Evolutionary conservation across 2,888 invertebrate genomes (phyloP).

Genomic region (Drosophila hamatofila): DNA sequence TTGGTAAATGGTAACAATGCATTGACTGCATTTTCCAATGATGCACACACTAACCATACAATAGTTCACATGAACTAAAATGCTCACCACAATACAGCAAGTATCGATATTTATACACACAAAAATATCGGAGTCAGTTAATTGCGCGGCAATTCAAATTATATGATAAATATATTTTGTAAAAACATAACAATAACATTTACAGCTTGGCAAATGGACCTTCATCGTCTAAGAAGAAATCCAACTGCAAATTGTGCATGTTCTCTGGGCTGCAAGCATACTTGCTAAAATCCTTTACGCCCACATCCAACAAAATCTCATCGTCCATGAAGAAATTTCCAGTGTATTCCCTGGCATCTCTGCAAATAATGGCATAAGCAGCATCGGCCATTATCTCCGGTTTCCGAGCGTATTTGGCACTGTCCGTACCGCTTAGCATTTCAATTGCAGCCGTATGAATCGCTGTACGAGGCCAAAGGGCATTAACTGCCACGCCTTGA

Average conservation of each 20-base stretch:
- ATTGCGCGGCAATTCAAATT: conserved; percentile 1
- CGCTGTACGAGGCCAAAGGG: conserved; percentile 97
- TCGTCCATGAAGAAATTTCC: conserved; percentile 98
- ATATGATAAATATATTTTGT: background rate
- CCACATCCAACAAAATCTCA: conserved; percentile 91
- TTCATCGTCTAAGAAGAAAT: conserved; percentile 91
- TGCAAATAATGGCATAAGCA: conserved; percentile 84
- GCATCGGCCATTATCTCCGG: conserved; percentile 85
- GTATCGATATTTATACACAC: background rate
- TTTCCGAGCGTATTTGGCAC: conserved; percentile 74
- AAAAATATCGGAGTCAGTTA: background rate
- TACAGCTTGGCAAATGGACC: conserved; percentile 65
- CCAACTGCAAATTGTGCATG: conserved; percentile 89
- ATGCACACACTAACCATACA: no score
- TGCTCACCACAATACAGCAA: background rate
- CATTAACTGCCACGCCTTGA: conserved; percentile 95
- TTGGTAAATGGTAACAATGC: background rate
- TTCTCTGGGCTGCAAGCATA: conserved; percentile 93
- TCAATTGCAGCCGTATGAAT: conserved; percentile 97
- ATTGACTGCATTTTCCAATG: background rate
- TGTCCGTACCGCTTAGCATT: conserved; percentile 89
- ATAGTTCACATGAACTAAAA: background rate
- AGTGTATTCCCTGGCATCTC: conserved; percentile 91
- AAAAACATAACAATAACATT: conserved; percentile 10
- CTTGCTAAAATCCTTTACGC: conserved; percentile 92